Conservation (phyloP, 2,797 vertebrate species). For the Mustela erminea region DNA sequence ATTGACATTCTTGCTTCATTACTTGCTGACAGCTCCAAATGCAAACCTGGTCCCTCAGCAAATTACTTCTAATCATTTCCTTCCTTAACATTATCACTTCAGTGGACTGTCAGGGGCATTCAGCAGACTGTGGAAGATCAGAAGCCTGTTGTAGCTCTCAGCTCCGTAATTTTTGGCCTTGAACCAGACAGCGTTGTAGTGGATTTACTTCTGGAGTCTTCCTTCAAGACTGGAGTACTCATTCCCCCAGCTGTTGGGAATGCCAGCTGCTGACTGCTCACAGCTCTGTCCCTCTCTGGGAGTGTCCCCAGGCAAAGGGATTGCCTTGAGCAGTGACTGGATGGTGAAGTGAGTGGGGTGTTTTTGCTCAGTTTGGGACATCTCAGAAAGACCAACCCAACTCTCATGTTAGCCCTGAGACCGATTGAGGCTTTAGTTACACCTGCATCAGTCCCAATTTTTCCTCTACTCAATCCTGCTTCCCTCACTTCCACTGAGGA, state of each 20-base stretch:
- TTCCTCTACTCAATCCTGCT: neutral
- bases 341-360: neutral
- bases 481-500: neutral
- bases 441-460: neutral
- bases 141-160: constrained; percentile 46
- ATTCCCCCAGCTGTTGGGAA: neutral
- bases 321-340: neutral
- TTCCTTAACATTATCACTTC: constrained; percentile 84
- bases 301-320: neutral
- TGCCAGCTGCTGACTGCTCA: neutral
- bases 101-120: constrained; percentile 70
- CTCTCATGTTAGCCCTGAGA: neutral
- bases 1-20: constrained; percentile 89
- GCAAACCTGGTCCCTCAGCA: constrained; percentile 83
- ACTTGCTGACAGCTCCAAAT: constrained; percentile 87
- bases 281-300: neutral
- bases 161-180: neutral
- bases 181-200: neutral
- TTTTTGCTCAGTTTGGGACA: neutral
- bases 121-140: constrained; percentile 55
- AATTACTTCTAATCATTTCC: constrained; percentile 90
- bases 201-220: neutral
- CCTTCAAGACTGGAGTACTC: neutral
- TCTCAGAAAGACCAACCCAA: neutral
- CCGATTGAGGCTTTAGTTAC: neutral